A percentile compares a stretch with the other conserved stretches of the same genome.
Evolutionary conservation across 2,113 vertebrate species (phyloP).

Genomic region (Stercorarius parasiticus): DNA sequence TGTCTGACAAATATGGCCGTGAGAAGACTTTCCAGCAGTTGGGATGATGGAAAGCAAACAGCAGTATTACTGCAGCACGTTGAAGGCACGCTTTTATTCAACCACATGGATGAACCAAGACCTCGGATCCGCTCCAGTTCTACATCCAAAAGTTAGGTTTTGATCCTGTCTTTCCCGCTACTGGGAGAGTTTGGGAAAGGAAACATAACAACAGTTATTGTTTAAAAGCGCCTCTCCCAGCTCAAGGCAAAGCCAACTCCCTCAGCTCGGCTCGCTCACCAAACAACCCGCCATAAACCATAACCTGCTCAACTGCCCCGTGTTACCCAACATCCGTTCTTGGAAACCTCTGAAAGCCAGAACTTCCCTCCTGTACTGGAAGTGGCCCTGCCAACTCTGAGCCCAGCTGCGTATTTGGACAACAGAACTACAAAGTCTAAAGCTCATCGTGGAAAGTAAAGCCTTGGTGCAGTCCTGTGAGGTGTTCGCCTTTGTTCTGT

Average conservation of each 20-base stretch:
- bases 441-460: background rate
- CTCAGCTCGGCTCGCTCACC: background rate
- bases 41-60: rapidly evolving
- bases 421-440: background rate
- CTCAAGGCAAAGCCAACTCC: background rate
- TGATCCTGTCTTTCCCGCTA: rapidly evolving
- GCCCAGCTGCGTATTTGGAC: background rate
- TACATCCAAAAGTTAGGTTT: background rate
- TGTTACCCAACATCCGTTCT: conserved; percentile 10
- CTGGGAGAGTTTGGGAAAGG: background rate
- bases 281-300: background rate
- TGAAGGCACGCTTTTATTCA: background rate
- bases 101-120: background rate
- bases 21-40: background rate
- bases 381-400: background rate
- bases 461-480: background rate
- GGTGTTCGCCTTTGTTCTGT: background rate
- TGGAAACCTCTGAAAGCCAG: background rate
- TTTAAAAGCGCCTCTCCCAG: background rate
- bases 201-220: background rate
- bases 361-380: background rate
- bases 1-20: background rate
- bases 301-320: background rate
- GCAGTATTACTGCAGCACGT: background rate
- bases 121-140: background rate